Percentiles rank a stretch among this genome's conserved stretches.
phyloP scores from a whole-genome alignment of 23 tunicate species.

The Botrylloides violaceus region DNA sequence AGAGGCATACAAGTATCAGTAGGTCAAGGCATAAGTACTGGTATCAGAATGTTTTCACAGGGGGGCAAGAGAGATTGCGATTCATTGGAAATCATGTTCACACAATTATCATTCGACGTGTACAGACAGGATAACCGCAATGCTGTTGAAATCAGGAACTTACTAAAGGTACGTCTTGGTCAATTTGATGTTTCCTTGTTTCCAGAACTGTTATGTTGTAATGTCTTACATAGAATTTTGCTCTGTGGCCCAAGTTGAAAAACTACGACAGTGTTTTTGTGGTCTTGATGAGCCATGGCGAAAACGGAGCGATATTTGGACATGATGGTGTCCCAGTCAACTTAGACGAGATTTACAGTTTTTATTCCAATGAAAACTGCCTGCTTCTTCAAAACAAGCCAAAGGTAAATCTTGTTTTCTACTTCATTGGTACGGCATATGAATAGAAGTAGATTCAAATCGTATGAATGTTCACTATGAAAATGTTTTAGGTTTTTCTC shows the following conservation, averaged over 20 bases:
- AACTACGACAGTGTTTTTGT: slow-evolving; percentile 29
- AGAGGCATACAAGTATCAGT: not conserved
- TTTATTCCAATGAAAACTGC: slow-evolving; percentile 75
- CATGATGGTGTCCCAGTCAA: slow-evolving; percentile 45
- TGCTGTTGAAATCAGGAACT: slow-evolving; percentile 42
- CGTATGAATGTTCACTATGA: too few species aligned
- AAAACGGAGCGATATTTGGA: slow-evolving; percentile 53
- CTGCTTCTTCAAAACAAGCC: slow-evolving; percentile 82
- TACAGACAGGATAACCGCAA: slow-evolving; percentile 44
- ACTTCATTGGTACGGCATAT: too few species aligned
- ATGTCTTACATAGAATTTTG: slow-evolving; percentile 33
- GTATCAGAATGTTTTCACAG: too few species aligned
- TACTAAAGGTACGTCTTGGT: slow-evolving; percentile 41
- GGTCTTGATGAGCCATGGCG: slow-evolving; percentile 80
- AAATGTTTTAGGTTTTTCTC: slow-evolving; percentile 57
- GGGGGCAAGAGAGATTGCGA: slow-evolving; percentile 56
- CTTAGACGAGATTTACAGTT: slow-evolving; percentile 28
- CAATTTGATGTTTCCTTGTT: not conserved
- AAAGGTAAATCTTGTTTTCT: slow-evolving; percentile 59
- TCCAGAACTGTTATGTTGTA: not conserved
- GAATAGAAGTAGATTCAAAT: too few species aligned
- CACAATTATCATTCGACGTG: slow-evolving; percentile 41
- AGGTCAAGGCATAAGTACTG: not conserved
- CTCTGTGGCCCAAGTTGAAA: slow-evolving; percentile 38
- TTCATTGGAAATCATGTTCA: slow-evolving; percentile 44